A percentile compares a stretch with the other conserved stretches of the same genome.
These are phyloP conservation scores for Anas georgica DNA, from an alignment of 2,797 vertebrate species.

Conservation along the genomic window DNA sequence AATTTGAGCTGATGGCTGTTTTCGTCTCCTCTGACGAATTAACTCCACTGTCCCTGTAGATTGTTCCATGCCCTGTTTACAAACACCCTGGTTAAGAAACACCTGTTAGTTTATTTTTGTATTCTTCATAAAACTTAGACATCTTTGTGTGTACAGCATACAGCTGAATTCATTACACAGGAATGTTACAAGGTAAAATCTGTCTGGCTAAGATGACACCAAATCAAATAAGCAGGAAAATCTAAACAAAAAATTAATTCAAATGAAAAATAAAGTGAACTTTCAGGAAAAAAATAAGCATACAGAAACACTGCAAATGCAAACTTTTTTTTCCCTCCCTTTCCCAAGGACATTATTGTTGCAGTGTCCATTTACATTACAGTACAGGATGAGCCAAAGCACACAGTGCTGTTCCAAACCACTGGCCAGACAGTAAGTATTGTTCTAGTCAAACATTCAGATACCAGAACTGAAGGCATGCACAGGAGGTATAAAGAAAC, in stretches of 20 bases:
- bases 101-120: background rate
- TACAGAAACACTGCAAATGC: background rate
- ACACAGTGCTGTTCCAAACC: background rate
- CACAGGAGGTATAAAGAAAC: background rate
- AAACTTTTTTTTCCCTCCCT: background rate
- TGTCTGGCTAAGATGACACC: background rate
- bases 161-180: background rate
- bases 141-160: background rate
- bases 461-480: background rate
- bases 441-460: background rate
- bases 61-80: background rate
- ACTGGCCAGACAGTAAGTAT: background rate
- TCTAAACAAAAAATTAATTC: slow-evolving; percentile 13
- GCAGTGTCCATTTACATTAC: background rate
- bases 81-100: background rate
- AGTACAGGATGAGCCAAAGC: background rate
- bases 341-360: background rate
- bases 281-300: background rate
- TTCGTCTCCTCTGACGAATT: background rate
- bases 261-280: background rate
- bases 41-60: background rate
- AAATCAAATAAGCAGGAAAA: slow-evolving; percentile 5
- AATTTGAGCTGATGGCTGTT: background rate
- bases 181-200: background rate
- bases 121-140: background rate